These are phyloP conservation scores for Heliconius eleuchia DNA, from an alignment of 1,140 invertebrate species.

Conservation along the genomic window DNA sequence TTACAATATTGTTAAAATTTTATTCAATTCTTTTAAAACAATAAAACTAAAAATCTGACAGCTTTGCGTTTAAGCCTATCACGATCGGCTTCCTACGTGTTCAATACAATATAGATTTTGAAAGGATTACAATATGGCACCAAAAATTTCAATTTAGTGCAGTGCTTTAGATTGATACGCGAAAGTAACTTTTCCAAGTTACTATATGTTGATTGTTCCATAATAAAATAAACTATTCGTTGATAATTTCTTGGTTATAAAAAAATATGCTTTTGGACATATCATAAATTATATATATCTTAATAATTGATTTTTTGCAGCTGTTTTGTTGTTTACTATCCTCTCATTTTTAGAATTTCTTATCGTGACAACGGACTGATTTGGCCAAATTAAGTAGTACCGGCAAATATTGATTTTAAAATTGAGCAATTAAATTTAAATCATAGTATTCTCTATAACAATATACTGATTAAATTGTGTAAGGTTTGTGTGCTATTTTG, in stretches of 20 bases:
- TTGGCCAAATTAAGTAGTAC: too few species aligned
- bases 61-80: slow-evolving; percentile 30
- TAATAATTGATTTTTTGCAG: too few species aligned
- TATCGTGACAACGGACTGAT: too few species aligned
- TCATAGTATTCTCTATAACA: not conserved
- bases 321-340: too few species aligned
- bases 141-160: slow-evolving; percentile 12
- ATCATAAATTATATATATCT: too few species aligned
- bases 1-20: not conserved
- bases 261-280: too few species aligned
- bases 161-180: not conserved
- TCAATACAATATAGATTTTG: slow-evolving; percentile 28
- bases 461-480: not conserved
- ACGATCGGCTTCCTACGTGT: slow-evolving; percentile 25
- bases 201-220: not conserved
- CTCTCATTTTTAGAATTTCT: too few species aligned
- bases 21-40: not conserved
- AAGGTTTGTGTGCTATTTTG: not conserved
- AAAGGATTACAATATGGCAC: slow-evolving; percentile 21
- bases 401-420: too few species aligned
- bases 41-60: slow-evolving; percentile 16
- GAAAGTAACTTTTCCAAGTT: not conserved
- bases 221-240: not conserved
- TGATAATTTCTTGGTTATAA: not conserved
- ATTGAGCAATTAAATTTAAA: not conserved